phyloP scores from a whole-genome alignment of 1,140 invertebrate species.

The Cydia pomonella region DNA sequence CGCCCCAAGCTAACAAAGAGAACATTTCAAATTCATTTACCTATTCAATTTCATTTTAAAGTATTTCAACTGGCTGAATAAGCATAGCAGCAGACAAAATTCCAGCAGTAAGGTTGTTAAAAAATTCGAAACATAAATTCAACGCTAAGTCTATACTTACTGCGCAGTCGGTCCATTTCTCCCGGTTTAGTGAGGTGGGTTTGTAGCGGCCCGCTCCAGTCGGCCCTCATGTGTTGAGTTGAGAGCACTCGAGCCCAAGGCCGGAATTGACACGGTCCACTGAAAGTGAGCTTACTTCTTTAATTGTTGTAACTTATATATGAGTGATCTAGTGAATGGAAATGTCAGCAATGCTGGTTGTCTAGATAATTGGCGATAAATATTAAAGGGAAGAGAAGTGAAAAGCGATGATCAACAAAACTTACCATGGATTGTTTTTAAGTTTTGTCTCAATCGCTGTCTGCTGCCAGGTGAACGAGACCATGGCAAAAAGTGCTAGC shows the following conservation, averaged over 20 bases:
- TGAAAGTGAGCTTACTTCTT: conserved; percentile 39
- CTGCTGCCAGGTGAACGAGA: conserved; percentile 75
- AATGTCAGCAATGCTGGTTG: conserved; percentile 15
- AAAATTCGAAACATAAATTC: conserved; percentile 52
- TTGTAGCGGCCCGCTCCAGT: conserved; percentile 53
- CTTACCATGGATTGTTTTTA: conserved; percentile 71
- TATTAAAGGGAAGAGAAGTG: conserved; percentile 39
- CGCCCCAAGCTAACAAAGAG: conserved; percentile 27
- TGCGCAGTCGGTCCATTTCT: conserved; percentile 62
- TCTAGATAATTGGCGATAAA: conserved; percentile 35
- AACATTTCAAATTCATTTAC: conserved; percentile 21
- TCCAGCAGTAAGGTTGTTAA: conserved; percentile 47
- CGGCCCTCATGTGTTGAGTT: conserved; percentile 55
- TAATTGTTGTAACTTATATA: background rate
- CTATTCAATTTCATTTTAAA: conserved; percentile 29
- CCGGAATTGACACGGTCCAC: conserved; percentile 46
- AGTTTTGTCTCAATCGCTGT: conserved; percentile 75
- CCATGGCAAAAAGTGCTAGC: conserved; percentile 77
- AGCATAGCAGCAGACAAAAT: conserved; percentile 13
- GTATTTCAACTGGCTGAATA: conserved; percentile 31
- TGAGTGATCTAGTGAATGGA: background rate
- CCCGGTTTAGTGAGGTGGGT: conserved; percentile 44
- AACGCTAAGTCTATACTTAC: conserved; percentile 56
- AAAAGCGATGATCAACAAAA: conserved; percentile 71
- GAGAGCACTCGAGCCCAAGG: conserved; percentile 60